Conservation (phyloP, 2,888 invertebrate species). For the Drosophila borborema region DNA sequence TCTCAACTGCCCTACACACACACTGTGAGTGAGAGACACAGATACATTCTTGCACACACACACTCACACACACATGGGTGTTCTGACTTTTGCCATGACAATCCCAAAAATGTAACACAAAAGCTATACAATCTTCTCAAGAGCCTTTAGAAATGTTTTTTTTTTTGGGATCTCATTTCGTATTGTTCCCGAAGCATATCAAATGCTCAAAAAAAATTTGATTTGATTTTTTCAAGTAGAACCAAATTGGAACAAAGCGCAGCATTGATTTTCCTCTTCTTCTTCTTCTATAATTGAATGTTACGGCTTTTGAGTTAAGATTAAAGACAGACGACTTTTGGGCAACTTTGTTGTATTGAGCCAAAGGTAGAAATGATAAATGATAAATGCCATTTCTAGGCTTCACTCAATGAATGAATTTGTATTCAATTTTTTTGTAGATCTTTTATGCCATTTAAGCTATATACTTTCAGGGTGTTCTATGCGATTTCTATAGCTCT, state of each 20-base stretch:
- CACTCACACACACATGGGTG: conserved; percentile 7
- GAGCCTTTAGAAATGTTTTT: conserved; percentile 12
- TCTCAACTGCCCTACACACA: conserved; percentile 15
- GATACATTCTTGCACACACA: neutral
- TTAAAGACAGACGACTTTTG: neutral
- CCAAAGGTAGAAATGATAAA: neutral
- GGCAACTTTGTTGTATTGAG: neutral
- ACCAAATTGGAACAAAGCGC: conserved; percentile 16
- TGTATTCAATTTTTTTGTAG: neutral
- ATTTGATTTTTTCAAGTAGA: conserved; percentile 12
- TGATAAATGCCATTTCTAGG: neutral
- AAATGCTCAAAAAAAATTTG: conserved; percentile 2
- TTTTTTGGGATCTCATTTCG: neutral
- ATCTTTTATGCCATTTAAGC: conserved; percentile 1
- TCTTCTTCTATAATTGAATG: conserved; percentile 22
- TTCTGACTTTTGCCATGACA: conserved; percentile 39
- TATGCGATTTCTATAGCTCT: neutral
- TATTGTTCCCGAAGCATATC: conserved; percentile 3
- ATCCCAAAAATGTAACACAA: conserved; percentile 26
- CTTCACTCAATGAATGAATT: conserved; percentile 3
- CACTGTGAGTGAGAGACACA: neutral
- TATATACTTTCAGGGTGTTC: conserved; percentile 4
- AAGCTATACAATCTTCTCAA: conserved; percentile 11
- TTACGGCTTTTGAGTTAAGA: conserved; percentile 9
- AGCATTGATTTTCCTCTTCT: conserved; percentile 4